Percentiles rank a stretch among this genome's conserved stretches.
Conservation (phyloP, 2,113 vertebrate species). For the Neoarius graeffei region DNA sequence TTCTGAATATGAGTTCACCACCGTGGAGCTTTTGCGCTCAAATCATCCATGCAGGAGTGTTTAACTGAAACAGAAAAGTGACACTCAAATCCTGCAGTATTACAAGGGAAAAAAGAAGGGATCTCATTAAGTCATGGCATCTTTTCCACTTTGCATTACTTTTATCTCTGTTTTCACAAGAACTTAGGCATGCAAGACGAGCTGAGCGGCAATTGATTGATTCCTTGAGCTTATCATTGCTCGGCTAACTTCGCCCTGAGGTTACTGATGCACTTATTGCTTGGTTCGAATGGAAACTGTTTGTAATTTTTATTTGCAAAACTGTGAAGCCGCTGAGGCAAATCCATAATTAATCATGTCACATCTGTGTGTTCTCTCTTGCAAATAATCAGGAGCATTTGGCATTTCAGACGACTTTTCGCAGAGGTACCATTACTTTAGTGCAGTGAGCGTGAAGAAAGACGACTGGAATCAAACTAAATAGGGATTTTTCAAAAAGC, state of each 20-base stretch:
- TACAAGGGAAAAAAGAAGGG: background rate
- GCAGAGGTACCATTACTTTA: constrained; percentile 50
- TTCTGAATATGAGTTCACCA: constrained; percentile 11
- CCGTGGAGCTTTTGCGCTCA: constrained; percentile 19
- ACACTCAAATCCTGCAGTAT: constrained; percentile 10
- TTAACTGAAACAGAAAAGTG: constrained; percentile 27
- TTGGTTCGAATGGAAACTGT: constrained; percentile 20
- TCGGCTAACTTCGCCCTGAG: background rate
- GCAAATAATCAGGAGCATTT: constrained; percentile 50
- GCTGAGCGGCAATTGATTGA: constrained; percentile 12
- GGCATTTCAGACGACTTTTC: constrained; percentile 36
- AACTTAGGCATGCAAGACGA: background rate
- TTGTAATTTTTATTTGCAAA: constrained; percentile 32
- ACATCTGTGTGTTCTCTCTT: constrained; percentile 46
- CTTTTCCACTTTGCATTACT: background rate
- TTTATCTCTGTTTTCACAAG: constrained; percentile 18
- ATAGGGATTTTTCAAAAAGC: background rate
- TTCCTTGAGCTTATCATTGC: background rate
- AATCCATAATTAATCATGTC: constrained; percentile 53
- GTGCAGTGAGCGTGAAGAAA: constrained; percentile 41
- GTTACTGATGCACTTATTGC: constrained; percentile 5
- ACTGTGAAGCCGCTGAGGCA: background rate
- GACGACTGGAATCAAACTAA: constrained; percentile 19
- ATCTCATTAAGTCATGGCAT: constrained; percentile 19
- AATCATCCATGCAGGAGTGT: background rate